Conservation (phyloP, 1,140 invertebrate genomes). For the Idris sp. region DNA sequence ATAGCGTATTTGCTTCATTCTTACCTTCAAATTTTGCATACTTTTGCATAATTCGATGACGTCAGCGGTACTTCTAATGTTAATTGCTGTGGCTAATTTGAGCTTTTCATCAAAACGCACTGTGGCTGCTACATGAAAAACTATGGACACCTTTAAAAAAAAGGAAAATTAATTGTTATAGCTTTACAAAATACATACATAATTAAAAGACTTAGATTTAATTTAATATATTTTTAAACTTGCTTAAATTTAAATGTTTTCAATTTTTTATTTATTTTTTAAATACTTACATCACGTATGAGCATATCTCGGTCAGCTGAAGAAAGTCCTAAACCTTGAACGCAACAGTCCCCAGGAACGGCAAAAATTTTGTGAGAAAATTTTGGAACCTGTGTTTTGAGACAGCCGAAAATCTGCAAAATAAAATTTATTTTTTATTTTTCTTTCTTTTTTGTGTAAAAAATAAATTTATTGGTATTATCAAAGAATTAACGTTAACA, state of each 20-base stretch:
- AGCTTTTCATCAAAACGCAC: slow-evolving; percentile 83
- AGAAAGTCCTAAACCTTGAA: slow-evolving; percentile 82
- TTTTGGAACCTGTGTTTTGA: slow-evolving; percentile 81
- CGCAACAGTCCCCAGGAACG: slow-evolving; percentile 82
- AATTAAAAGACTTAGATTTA: too few species aligned
- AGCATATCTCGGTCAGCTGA: slow-evolving; percentile 80
- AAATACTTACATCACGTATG: slow-evolving; percentile 80
- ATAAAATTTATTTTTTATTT: too few species aligned
- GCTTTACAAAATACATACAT: too few species aligned
- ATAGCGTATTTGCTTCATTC: too few species aligned
- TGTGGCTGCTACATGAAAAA: slow-evolving; percentile 83
- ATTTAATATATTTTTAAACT: too few species aligned
- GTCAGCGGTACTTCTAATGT: slow-evolving; percentile 82
- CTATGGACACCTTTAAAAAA: slow-evolving; percentile 75
- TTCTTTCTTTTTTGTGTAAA: too few species aligned
- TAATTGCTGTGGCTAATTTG: slow-evolving; percentile 81
- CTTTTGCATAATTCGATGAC: slow-evolving; percentile 76
- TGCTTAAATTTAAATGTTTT: too few species aligned
- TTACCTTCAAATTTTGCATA: slow-evolving; percentile 78
- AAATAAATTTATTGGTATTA: too few species aligned
- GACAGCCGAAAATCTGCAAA: slow-evolving; percentile 79
- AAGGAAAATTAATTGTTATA: too few species aligned
- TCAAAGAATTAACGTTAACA: too few species aligned
- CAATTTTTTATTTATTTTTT: too few species aligned
- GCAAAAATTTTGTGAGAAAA: slow-evolving; percentile 83